phyloP scores from a whole-genome alignment of 2,113 vertebrate genomes.

The Antigone vipio region DNA sequence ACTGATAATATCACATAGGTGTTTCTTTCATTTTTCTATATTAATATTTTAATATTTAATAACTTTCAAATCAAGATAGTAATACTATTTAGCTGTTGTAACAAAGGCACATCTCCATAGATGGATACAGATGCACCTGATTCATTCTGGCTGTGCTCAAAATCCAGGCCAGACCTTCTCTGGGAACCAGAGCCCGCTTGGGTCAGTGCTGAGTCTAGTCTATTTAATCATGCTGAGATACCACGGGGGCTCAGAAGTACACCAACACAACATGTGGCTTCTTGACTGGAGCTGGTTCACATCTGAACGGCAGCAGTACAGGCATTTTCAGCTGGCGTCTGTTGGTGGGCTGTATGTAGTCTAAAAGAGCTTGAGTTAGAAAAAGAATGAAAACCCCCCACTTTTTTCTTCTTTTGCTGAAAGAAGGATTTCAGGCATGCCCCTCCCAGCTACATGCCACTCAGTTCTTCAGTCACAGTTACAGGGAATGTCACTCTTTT shows the following conservation, averaged over 20 bases:
- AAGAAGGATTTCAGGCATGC: background rate
- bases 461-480: background rate
- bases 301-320: accelerated
- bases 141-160: background rate
- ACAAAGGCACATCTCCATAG: background rate
- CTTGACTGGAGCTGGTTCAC: background rate
- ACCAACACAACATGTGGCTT: background rate
- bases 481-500: background rate
- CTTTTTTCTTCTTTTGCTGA: background rate
- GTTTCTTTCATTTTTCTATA: background rate
- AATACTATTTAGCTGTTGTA: background rate
- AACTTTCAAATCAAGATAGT: background rate
- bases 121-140: background rate
- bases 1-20: background rate
- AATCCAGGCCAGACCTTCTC: background rate
- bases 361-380: background rate
- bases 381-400: background rate
- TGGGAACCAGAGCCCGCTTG: background rate
- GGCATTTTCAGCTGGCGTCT: background rate
- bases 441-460: background rate
- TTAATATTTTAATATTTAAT: background rate
- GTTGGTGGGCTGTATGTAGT: background rate
- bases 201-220: background rate
- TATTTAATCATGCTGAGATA: background rate
- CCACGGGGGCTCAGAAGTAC: background rate